Evolutionary conservation across 1,140 invertebrate species (phyloP).

Genomic region (Leptinotarsa defecta): DNA sequence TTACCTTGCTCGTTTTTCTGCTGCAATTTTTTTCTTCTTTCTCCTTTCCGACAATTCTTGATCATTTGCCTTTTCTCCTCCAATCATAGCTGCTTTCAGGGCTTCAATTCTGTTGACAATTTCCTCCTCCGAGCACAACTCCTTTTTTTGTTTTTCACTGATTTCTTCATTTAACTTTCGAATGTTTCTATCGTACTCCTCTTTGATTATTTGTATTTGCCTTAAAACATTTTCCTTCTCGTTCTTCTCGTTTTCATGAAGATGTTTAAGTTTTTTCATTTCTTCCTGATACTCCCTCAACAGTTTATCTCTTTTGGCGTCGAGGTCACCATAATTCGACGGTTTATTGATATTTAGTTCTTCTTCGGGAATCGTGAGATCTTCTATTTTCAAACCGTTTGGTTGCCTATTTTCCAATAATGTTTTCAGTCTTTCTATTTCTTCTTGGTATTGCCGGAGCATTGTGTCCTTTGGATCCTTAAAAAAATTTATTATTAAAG

Average conservation of each 20-base stretch:
- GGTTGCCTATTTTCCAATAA: constrained; percentile 62
- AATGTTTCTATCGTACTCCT: constrained; percentile 56
- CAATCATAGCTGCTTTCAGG: constrained; percentile 76
- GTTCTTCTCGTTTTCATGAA: constrained; percentile 57
- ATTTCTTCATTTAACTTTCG: constrained; percentile 50
- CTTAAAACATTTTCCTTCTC: constrained; percentile 58
- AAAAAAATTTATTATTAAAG: neutral
- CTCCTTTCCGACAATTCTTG: constrained; percentile 72
- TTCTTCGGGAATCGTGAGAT: constrained; percentile 37
- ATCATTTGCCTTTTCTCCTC: constrained; percentile 78
- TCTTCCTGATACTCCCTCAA: constrained; percentile 57
- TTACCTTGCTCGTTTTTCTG: constrained; percentile 67
- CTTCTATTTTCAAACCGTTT: constrained; percentile 41
- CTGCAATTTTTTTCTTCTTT: constrained; percentile 69
- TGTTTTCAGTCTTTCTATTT: constrained; percentile 76
- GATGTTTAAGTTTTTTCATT: constrained; percentile 57
- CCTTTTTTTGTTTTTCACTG: constrained; percentile 43
- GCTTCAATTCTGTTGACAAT: constrained; percentile 59
- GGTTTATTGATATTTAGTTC: constrained; percentile 7
- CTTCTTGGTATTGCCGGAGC: constrained; percentile 85
- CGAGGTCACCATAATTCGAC: constrained; percentile 42
- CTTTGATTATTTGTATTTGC: constrained; percentile 57
- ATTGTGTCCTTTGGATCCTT: constrained; percentile 87
- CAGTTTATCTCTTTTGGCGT: constrained; percentile 51
- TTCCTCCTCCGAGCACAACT: constrained; percentile 52